phyloP scores from a whole-genome alignment of 1,140 invertebrate genomes.

The Caerostris darwini region DNA sequence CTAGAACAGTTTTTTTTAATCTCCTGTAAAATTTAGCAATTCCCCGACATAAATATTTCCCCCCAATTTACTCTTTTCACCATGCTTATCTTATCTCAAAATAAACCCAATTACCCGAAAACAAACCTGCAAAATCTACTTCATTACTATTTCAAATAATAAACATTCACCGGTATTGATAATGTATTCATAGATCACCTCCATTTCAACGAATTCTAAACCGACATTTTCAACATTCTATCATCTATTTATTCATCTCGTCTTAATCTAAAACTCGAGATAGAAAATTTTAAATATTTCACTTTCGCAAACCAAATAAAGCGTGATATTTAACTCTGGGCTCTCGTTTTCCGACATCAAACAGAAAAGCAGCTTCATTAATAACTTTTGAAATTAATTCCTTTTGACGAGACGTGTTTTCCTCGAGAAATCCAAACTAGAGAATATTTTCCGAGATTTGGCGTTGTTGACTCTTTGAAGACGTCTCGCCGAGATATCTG shows the following conservation, averaged over 20 bases:
- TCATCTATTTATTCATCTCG: not conserved
- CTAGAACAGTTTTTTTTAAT: too few relatives aligned
- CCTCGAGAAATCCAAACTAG: not conserved
- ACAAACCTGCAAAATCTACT: too few relatives aligned
- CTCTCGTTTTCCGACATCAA: not conserved
- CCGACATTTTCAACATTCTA: too few relatives aligned
- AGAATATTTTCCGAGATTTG: not conserved
- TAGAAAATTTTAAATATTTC: not conserved
- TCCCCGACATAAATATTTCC: too few relatives aligned
- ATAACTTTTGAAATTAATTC: slow-evolving; percentile 30
- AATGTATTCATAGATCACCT: too few relatives aligned
- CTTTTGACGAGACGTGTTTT: not conserved
- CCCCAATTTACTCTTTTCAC: too few relatives aligned
- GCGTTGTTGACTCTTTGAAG: not conserved
- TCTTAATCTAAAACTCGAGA: not conserved
- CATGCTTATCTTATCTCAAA: too few relatives aligned
- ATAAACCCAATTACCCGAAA: too few relatives aligned
- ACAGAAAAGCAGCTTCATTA: slow-evolving; percentile 19
- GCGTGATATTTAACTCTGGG: slow-evolving; percentile 26
- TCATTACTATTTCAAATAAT: too few relatives aligned
- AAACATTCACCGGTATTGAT: too few relatives aligned
- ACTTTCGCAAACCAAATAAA: slow-evolving; percentile 45
- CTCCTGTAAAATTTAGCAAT: too few relatives aligned
- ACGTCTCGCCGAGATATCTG: not conserved
- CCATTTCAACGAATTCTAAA: too few relatives aligned